Percentiles rank a stretch among this genome's conserved stretches.
These are phyloP conservation scores for Drosophila carrolli DNA, from an alignment of 1,140 invertebrate genomes.

Conservation along the genomic window DNA sequence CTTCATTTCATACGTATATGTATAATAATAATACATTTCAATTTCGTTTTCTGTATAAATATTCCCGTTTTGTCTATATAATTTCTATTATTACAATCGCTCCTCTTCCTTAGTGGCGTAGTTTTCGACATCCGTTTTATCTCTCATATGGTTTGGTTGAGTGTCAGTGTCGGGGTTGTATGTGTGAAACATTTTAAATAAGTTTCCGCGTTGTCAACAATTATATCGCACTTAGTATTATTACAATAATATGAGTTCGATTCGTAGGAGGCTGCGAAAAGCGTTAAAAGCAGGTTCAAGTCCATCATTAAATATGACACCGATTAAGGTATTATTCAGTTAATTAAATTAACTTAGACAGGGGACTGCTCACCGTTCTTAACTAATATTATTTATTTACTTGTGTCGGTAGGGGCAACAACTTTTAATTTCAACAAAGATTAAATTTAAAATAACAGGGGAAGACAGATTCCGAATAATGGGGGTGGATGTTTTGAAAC, in stretches of 20 bases:
- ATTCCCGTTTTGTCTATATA: conserved; percentile 77
- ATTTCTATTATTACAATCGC: conserved; percentile 74
- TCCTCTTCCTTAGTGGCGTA: conserved; percentile 67
- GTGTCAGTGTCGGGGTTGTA: conserved; percentile 24
- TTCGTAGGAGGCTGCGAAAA: conserved; percentile 51
- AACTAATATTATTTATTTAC: conserved; percentile 45
- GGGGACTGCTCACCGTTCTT: conserved; percentile 57
- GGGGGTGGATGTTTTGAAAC: conserved; percentile 52
- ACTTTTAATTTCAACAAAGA: conserved; percentile 62
- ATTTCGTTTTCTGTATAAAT: conserved; percentile 70
- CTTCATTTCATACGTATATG: conserved; percentile 61
- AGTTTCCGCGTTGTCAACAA: conserved; percentile 61
- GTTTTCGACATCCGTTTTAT: conserved; percentile 54
- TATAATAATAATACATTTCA: conserved; percentile 81
- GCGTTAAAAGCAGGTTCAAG: conserved; percentile 44
- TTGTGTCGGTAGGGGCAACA: conserved; percentile 52
- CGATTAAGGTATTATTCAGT: conserved; percentile 47
- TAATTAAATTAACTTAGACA: conserved; percentile 75
- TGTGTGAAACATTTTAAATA: conserved; percentile 69
- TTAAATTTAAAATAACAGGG: not conserved
- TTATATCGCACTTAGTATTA: conserved; percentile 44
- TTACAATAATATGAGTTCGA: conserved; percentile 48
- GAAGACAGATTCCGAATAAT: conserved; percentile 2
- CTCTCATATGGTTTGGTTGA: conserved; percentile 11
- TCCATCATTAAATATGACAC: conserved; percentile 24